A percentile compares a stretch with the other conserved stretches of the same genome.
These are phyloP conservation scores for Tetragnatha montana DNA, from an alignment of 2,888 invertebrate species.

Conservation along the genomic window DNA sequence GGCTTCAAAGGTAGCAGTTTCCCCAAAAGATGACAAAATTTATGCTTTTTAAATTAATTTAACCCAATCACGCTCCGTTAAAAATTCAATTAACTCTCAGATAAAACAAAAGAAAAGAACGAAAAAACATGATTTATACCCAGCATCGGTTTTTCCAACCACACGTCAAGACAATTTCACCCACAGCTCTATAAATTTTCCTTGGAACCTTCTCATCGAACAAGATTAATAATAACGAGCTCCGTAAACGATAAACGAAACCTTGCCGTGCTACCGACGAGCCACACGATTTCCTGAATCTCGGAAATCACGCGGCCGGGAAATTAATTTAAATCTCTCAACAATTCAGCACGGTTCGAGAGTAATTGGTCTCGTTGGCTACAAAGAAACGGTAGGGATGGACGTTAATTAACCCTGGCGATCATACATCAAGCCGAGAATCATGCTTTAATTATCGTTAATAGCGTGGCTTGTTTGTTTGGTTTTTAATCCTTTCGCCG, in stretches of 20 bases:
- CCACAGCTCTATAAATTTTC: neutral
- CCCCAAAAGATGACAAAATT: too few relatives aligned
- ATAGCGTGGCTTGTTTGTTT: slow-evolving; percentile 47
- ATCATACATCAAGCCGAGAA: slow-evolving; percentile 62
- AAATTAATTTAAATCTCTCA: slow-evolving; percentile 60
- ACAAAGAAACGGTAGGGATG: slow-evolving; percentile 65
- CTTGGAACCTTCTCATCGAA: neutral
- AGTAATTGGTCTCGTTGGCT: slow-evolving; percentile 49
- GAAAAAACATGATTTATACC: neutral
- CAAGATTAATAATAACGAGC: neutral
- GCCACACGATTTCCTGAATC: slow-evolving; percentile 38
- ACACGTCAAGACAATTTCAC: neutral
- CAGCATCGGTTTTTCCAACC: neutral
- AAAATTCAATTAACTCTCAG: neutral
- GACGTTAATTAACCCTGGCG: slow-evolving; percentile 67
- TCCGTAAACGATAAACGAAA: neutral
- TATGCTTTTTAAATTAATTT: too few relatives aligned
- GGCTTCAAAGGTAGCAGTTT: too few relatives aligned
- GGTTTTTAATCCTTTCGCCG: slow-evolving; percentile 22
- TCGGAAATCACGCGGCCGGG: slow-evolving; percentile 41
- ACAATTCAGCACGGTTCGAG: slow-evolving; percentile 27
- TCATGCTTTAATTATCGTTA: slow-evolving; percentile 70
- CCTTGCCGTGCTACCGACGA: neutral
- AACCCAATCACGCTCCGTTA: neutral
- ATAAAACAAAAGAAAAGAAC: neutral